A percentile compares a stretch with the other conserved stretches of the same genome.
These are phyloP conservation scores for Callipepla squamata DNA, from an alignment of 2,113 vertebrate genomes.

Conservation along the genomic window DNA sequence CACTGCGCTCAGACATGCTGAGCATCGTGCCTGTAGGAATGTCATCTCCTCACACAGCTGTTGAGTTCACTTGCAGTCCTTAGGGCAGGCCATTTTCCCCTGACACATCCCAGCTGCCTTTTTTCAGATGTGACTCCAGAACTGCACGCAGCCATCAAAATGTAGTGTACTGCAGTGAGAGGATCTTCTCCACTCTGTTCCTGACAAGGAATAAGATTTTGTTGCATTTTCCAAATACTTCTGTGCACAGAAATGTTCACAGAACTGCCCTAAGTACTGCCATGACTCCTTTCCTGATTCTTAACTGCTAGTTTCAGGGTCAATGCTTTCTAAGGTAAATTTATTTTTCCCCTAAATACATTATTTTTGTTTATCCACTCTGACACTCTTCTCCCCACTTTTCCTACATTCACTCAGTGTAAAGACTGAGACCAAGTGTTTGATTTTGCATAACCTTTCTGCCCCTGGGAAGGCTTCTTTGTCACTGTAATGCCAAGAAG, in stretches of 20 bases:
- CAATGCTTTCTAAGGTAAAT: background rate
- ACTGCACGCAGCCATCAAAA: background rate
- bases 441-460: background rate
- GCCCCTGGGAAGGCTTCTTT: background rate
- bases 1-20: too few species aligned
- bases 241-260: background rate
- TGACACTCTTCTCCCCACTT: background rate
- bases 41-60: background rate
- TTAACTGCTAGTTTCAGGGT: background rate
- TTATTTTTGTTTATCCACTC: background rate
- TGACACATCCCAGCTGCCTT: background rate
- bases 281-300: background rate
- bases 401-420: background rate
- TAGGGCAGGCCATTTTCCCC: background rate
- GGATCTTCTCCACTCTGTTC: background rate
- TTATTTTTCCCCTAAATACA: background rate
- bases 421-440: background rate
- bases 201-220: background rate
- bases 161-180: fast-evolving
- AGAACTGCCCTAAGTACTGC: background rate
- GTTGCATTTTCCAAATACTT: background rate
- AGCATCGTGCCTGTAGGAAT: background rate
- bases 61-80: background rate
- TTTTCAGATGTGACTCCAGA: background rate
- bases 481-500: background rate